Conservation (phyloP, 2,888 invertebrate genomes). For the Auanema freiburgensis region DNA sequence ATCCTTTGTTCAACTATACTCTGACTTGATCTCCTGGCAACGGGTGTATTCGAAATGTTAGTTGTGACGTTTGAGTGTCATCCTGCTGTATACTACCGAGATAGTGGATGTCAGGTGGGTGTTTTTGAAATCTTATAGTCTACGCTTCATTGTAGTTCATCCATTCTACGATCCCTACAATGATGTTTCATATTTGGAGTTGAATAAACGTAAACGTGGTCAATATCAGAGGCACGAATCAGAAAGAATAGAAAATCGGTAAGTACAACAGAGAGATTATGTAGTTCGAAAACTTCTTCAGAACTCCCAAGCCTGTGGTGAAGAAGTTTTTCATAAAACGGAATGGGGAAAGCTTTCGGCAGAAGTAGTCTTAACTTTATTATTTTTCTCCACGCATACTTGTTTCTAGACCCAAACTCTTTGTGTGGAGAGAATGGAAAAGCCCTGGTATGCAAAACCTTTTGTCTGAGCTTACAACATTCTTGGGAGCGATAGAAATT, state of each 20-base stretch:
- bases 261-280: neutral
- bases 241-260: constrained; percentile 24
- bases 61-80: too few relatives aligned
- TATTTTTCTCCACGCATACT: neutral
- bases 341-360: constrained; percentile 39
- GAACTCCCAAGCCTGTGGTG: constrained; percentile 38
- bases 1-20: too few relatives aligned
- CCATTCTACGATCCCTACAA: constrained; percentile 48
- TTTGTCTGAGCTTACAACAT: constrained; percentile 45
- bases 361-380: constrained; percentile 26
- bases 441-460: constrained; percentile 40
- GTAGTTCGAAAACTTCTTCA: constrained; percentile 12
- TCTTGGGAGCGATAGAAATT: constrained; percentile 40
- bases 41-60: too few relatives aligned
- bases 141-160: constrained; percentile 24
- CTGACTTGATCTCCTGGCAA: too few relatives aligned
- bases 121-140: neutral
- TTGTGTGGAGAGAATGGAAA: constrained; percentile 50
- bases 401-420: constrained; percentile 47
- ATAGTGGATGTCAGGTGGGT: too few relatives aligned
- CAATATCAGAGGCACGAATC: constrained; percentile 40
- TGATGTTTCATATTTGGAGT: constrained; percentile 48
- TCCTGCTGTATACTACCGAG: too few relatives aligned
- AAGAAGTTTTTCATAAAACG: constrained; percentile 44
- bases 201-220: constrained; percentile 49